phyloP scores from a whole-genome alignment of 2,797 vertebrate species.

The Heterohyrax brucei region DNA sequence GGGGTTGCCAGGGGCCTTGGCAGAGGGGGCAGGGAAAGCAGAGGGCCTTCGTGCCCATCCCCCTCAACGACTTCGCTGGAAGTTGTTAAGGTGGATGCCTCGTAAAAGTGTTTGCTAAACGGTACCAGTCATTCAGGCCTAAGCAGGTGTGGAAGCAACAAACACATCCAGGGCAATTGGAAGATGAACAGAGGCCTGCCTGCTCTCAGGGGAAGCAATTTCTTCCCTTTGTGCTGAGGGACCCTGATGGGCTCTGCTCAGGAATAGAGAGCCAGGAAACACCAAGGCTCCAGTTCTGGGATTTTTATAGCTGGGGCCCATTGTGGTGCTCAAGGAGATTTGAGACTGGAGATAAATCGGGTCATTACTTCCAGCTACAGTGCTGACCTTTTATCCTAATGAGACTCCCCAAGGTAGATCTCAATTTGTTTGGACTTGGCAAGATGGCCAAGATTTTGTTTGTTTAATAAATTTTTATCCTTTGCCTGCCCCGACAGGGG shows the following conservation, averaged over 20 bases:
- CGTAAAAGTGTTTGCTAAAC: slow-evolving; percentile 82
- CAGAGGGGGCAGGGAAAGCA: slow-evolving; percentile 46
- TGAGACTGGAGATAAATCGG: not conserved
- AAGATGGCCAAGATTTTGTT: not conserved
- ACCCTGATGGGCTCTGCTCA: not conserved
- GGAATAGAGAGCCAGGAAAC: not conserved
- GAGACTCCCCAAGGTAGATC: not conserved
- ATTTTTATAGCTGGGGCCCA: not conserved
- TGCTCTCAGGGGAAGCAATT: not conserved
- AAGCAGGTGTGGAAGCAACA: slow-evolving; percentile 85
- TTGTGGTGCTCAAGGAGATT: not conserved
- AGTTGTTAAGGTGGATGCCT: slow-evolving; percentile 80
- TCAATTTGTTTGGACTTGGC: not conserved
- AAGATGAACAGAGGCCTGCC: not conserved
- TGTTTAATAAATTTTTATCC: not conserved
- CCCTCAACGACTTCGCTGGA: slow-evolving; percentile 70
- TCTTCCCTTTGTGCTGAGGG: not conserved
- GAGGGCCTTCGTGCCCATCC: not conserved
- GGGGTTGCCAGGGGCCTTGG: not conserved
- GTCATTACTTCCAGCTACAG: rapidly evolving
- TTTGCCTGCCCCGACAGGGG: too few relatives aligned
- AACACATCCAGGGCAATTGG: rapidly evolving
- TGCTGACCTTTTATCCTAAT: not conserved
- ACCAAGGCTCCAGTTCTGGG: not conserved
- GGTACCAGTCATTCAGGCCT: slow-evolving; percentile 53